Base-by-base conservation (phyloP, 2,888 invertebrate species). In the Laspeyria flexula region DNA sequence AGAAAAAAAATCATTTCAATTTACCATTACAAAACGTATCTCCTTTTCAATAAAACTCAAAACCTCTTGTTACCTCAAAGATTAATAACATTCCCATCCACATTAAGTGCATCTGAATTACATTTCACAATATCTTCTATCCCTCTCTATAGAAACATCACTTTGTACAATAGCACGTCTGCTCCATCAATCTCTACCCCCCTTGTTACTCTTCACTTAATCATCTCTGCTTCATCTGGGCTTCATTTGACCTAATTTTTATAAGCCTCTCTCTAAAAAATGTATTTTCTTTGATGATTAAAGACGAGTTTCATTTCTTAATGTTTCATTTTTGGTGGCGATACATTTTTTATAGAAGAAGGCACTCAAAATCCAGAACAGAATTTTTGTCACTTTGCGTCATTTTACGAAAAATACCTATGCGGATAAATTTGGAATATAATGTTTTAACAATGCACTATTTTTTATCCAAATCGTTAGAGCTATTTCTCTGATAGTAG, bases 181-280 rank as follows among this genome's bases (percentile, higher is more conserved):
- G 13, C 30, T 35, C 50, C 71, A 66, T 66, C 50, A 66, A 66
- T 66, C 68, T 70, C 48, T 31, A n/a, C 44, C 33, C 30, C 23
- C 11, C 37, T 66, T 49, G 49, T 58, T 66, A 54, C 44, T 54
- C 47, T 34, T 35, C 59, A 59, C 71, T 66, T 66, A 70, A 66
- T 66, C 66, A 66, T 66, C 49, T 29, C 39, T 41, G 48, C 45
- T 53, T 50, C 58, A 21, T 70, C 49, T 29, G 44, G 46, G 51
- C 48, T 53, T 50, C 58, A 21, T 40, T 48, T 66, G 71, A 58
- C 67, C 71, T 55, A 58, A 66, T 66, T 66, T 70, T 70, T 58
- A 60, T 38, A 52, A 60, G 47, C 44, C 47, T 44, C 46, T 50
- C 31, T 15, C 38, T 9, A 29, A 21, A 50, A 46, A 44, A 45